Base-by-base conservation (phyloP, 2,888 invertebrate genomes). In the Brachyopa scutellaris region DNA sequence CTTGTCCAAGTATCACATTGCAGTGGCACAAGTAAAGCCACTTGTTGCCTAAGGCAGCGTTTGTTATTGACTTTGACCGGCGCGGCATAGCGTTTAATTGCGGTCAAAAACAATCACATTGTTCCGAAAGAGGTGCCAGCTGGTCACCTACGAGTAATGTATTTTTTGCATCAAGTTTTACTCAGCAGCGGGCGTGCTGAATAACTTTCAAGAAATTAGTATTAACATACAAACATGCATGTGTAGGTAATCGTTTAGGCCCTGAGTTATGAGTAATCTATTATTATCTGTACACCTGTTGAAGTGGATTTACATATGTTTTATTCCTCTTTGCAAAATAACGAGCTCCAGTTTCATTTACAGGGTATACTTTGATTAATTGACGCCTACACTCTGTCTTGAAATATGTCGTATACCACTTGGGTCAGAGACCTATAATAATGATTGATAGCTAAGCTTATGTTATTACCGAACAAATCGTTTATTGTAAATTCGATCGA, bases 41-140 rank as follows among this genome's bases (percentile, higher is more conserved):
- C 5, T 13, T 42, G 13, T 21, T 47, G 57, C 69, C 69, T 38
- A 23, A 29, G 59, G 69, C 57, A 29, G 49, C 6, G 13, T 26
- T 59, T 19, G 57, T 59, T 49, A 70, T 59, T 70, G 59, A 49
- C 59, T 70, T 70, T 70, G 69, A 59, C 59, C 57, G 38, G 19
- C 55, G 19, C 40, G n/a, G n/a, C n/a, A n/a, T n/a, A n/a, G n/a
- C n/a, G n/a, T n/a, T 33, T 26, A 19, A 29, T 33, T 33, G 42
- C 21, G 45, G 40, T 55, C 67, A 67, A 7, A 31, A n/a, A 15
- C 21, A 36, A 49, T 23, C 13, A 47, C 49, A 19, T 19, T 36
- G 36, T 13, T 55, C 11, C 7, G 11, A 62, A 23, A 23, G 62
- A 47, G 33, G 17, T n/a, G n/a, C 19, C 2, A 15, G 17, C 45